Conservation (phyloP, 1,140 invertebrate genomes). For the Magallana angulata region DNA sequence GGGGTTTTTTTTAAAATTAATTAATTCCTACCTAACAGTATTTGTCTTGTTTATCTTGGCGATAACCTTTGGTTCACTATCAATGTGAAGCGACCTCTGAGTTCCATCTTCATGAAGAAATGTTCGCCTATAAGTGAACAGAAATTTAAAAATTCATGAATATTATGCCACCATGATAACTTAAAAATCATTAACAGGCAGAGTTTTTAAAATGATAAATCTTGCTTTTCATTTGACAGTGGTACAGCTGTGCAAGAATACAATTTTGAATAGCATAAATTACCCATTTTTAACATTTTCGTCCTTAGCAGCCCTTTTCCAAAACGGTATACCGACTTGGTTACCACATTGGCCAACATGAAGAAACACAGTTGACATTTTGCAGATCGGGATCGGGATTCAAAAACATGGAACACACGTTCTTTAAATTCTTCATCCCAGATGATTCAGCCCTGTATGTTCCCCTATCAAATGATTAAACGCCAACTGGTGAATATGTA, state of each 20-base stretch:
- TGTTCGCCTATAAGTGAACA: constrained; percentile 55
- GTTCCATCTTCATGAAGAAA: constrained; percentile 64
- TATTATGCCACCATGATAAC: too few species aligned
- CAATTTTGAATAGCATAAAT: not conserved
- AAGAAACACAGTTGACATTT: constrained; percentile 71
- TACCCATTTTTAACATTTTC: constrained; percentile 61
- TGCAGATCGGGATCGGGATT: constrained; percentile 13
- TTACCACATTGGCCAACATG: constrained; percentile 76
- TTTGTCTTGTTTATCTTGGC: constrained; percentile 55
- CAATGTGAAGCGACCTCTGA: constrained; percentile 69
- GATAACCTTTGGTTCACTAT: constrained; percentile 74
- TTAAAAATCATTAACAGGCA: too few species aligned
- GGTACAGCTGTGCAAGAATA: too few species aligned
- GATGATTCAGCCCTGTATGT: not conserved
- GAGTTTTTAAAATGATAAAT: too few species aligned
- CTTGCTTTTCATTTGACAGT: too few species aligned
- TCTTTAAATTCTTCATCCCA: not conserved
- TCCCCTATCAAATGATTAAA: too few species aligned
- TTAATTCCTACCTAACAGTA: constrained; percentile 51
- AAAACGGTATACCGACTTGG: constrained; percentile 71
- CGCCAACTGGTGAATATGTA: too few species aligned
- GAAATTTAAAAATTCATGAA: too few species aligned
- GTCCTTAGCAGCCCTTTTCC: constrained; percentile 66
- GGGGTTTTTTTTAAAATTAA: too few species aligned
- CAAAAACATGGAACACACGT: not conserved